These are phyloP conservation scores for Mya arenaria DNA, from an alignment of 1,140 invertebrate species.

Conservation along the genomic window DNA sequence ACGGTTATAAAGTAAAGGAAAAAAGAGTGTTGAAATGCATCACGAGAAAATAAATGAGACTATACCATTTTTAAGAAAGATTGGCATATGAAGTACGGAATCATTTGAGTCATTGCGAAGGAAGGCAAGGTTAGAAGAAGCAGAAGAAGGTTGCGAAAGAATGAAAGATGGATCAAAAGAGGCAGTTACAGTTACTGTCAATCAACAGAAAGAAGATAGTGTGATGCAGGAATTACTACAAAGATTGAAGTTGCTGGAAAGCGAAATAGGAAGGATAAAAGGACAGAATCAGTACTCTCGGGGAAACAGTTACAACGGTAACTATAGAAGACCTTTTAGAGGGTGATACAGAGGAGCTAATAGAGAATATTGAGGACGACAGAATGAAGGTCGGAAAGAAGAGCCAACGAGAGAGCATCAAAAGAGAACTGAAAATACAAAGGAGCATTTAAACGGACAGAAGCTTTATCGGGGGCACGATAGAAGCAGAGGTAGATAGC, in stretches of 20 bases:
- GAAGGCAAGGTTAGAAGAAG: not conserved
- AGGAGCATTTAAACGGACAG: not conserved
- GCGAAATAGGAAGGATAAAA: no score
- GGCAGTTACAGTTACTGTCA: not conserved
- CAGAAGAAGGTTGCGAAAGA: not conserved
- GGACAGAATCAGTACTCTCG: not conserved
- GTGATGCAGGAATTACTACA: not conserved
- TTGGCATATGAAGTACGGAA: no score
- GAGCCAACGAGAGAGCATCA: not conserved
- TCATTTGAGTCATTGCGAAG: constrained; percentile 1
- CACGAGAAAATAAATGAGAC: no score
- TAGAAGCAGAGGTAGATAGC: not conserved
- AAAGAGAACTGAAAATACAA: not conserved
- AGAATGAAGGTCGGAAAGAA: no score
- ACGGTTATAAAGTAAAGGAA: no score
- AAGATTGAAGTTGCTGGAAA: not conserved
- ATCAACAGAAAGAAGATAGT: no score
- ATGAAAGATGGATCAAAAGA: constrained; percentile 14
- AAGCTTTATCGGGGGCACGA: not conserved
- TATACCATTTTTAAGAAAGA: no score
- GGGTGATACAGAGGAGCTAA: no score
- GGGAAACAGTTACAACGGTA: not conserved
- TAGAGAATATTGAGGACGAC: not conserved
- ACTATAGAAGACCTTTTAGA: not conserved
- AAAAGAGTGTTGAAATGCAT: no score